Conservation (phyloP, 2,888 invertebrate species). For the Autographa gamma region DNA sequence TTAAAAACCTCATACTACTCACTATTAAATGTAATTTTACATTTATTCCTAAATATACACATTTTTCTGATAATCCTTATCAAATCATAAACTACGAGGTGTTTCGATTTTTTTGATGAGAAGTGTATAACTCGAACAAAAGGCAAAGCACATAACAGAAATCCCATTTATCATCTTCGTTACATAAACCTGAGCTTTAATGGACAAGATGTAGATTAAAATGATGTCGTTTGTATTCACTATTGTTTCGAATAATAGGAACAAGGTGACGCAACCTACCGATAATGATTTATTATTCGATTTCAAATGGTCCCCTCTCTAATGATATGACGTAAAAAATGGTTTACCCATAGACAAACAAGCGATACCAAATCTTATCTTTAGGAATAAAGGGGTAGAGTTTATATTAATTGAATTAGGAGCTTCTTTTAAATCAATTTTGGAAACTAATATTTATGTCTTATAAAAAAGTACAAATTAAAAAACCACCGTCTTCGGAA, state of each 20-base stretch:
- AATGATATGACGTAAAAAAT: slow-evolving; percentile 31
- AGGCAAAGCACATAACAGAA: slow-evolving; percentile 7
- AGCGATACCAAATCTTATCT: neutral
- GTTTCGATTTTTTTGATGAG: no score
- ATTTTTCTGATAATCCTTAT: no score
- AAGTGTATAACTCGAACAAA: slow-evolving; percentile 19
- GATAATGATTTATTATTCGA: slow-evolving; percentile 49
- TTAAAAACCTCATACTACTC: no score
- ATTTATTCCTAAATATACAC: no score
- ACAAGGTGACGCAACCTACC: slow-evolving; percentile 54
- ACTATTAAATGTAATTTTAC: no score
- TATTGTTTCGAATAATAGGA: slow-evolving; percentile 74
- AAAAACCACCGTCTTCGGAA: no score
- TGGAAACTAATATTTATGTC: no score
- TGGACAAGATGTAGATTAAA: slow-evolving; percentile 74
- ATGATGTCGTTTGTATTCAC: slow-evolving; percentile 73
- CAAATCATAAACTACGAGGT: no score
- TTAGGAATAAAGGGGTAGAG: neutral
- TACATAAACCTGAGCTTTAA: slow-evolving; percentile 52
- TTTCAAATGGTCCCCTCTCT: slow-evolving; percentile 25
- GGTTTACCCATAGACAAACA: neutral
- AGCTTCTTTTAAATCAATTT: no score
- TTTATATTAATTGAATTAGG: no score
- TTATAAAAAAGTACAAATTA: no score
- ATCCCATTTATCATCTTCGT: slow-evolving; percentile 53